Evolutionary conservation across 1,140 invertebrate genomes (phyloP), one percentile per base, ranked within the genome.

Genomic region (Orchesella cincta): DNA sequence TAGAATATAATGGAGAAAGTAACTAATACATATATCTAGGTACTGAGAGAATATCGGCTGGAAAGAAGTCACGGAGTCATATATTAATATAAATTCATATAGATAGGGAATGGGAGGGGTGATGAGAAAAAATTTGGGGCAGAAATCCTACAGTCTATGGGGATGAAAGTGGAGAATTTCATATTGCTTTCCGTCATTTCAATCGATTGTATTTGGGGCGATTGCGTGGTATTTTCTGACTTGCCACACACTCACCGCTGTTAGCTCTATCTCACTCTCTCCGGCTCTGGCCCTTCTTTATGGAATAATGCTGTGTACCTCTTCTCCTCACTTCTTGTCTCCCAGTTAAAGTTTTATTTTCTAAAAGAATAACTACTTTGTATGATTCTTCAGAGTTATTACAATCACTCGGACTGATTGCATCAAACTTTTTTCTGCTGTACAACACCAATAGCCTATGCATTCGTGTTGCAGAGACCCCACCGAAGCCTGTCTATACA

Each of bases 181-280:
- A 80, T 80, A 80, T 80, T 80, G 78, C 78, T 80, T 80, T 80
- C 76, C 78, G 78, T 80, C 78, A 80, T 80, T 80, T 80, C 78
- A 80, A 80, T 80, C 78, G 78, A 80, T 80, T 80, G 78, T 80
- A 80, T 80, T 80, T 80, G 71, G 74, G 78, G 78, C 78, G 78
- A 80, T 80, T 80, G 78, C 78, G 78, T 80, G 78, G 79, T 77
- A 33, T 80, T 75, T 76, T 77, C 76, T 36, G 73, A 67, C 62
- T 67, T 73, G 35, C 71, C 35, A 73, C 39, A 73, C 71, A 73
- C 39, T 51, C 71, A 73, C 39, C 33, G 34, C 29, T 12, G 33
- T 20, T 31, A 5, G 8, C 39, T 73, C 39, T 73, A 3, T 73
- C 23, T 67, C 29, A 31, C 62, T 29, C 31, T 67, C 23, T 67